phyloP scores from a whole-genome alignment of 1,140 invertebrate genomes.

The Monomorium pharaonis region DNA sequence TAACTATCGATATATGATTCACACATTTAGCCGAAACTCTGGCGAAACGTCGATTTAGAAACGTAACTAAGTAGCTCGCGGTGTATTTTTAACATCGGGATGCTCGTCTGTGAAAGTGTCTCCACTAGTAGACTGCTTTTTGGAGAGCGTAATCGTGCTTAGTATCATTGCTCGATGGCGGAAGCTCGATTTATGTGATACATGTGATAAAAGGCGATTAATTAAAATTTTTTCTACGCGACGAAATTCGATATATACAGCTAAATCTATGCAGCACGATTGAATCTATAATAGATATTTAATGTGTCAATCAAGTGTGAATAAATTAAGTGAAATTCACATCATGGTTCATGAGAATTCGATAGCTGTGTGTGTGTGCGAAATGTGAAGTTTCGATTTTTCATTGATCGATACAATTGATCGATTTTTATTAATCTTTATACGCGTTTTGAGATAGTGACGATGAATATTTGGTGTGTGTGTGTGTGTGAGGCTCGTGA shows the following conservation, averaged over 20 bases:
- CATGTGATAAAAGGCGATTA: background rate
- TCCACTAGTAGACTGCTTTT: slow-evolving; percentile 51
- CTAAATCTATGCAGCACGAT: background rate
- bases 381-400: background rate
- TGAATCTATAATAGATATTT: background rate
- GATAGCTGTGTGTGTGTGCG: background rate
- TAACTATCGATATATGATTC: background rate
- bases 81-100: slow-evolving; percentile 66
- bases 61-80: slow-evolving; percentile 28
- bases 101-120: slow-evolving; percentile 67
- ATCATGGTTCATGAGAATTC: background rate
- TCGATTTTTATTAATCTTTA: background rate
- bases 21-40: background rate
- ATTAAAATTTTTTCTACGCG: background rate
- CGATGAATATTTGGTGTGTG: background rate
- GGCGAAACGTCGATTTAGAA: slow-evolving; percentile 14
- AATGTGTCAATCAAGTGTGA: slow-evolving; percentile 8
- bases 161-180: slow-evolving; percentile 29
- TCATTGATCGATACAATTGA: background rate
- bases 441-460: background rate
- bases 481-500: background rate
- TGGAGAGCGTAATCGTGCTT: slow-evolving; percentile 36
- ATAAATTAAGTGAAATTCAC: slow-evolving; percentile 19
- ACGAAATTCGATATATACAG: background rate
- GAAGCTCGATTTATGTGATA: slow-evolving; percentile 10